A percentile compares a stretch with the other conserved stretches of the same genome.
These are phyloP conservation scores for Betta splendens DNA, from an alignment of 2,797 vertebrate genomes.

Conservation along the genomic window DNA sequence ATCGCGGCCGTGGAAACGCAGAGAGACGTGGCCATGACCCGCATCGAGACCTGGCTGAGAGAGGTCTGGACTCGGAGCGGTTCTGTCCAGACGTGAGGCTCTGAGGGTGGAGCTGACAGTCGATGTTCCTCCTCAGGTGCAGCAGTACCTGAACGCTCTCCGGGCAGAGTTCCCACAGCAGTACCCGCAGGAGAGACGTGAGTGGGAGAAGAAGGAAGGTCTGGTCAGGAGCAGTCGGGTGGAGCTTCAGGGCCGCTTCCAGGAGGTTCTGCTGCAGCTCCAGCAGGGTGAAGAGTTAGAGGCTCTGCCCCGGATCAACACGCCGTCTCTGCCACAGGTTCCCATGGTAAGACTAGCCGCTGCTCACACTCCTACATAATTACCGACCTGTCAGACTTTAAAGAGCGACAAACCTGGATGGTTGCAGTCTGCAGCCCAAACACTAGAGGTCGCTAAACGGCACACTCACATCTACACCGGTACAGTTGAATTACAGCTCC, in stretches of 20 bases:
- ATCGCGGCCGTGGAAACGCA: constrained; percentile 66
- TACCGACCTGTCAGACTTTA: too few relatives aligned
- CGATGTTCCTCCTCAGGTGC: constrained; percentile 43
- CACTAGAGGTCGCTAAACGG: neutral
- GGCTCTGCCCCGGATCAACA: constrained; percentile 60
- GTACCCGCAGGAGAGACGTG: constrained; percentile 37
- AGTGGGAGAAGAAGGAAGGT: constrained; percentile 73
- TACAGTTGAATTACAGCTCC: too few relatives aligned
- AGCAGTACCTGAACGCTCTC: constrained; percentile 65
- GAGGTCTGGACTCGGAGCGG: constrained; percentile 56
- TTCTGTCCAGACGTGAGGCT: too few relatives aligned
- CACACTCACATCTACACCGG: neutral
- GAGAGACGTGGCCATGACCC: constrained; percentile 60
- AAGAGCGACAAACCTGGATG: too few relatives aligned
- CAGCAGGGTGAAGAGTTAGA: constrained; percentile 64
- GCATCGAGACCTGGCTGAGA: constrained; percentile 70
- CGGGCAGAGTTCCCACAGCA: constrained; percentile 64
- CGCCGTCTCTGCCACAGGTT: constrained; percentile 66
- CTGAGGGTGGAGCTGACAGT: too few relatives aligned
- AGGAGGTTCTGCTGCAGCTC: constrained; percentile 73
- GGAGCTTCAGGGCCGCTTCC: constrained; percentile 67
- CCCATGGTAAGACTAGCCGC: constrained; percentile 74
- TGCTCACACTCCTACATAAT: too few relatives aligned
- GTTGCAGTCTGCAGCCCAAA: neutral
- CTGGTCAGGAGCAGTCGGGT: constrained; percentile 48